Evolutionary conservation across 23 tunicate species (phyloP), one percentile per base, ranked within the genome.

Genomic region (Trididemnum nubilum): DNA sequence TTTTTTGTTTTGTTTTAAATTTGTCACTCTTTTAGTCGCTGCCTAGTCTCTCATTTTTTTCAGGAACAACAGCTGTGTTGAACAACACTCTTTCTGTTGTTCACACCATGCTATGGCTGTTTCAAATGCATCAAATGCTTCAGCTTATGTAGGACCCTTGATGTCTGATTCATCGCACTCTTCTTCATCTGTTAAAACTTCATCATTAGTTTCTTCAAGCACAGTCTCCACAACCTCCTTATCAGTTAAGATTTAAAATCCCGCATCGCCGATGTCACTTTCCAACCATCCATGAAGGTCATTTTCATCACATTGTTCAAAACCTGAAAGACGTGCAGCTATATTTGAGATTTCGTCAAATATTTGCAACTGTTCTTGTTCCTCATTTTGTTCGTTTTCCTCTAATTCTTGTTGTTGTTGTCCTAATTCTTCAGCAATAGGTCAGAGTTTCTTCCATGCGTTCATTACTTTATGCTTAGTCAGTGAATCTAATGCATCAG

Each of bases 241-340:
- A 67, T 67, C 74, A 67, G 74, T 67, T 67, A 67, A 67, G 38
- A 67, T 67, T 67, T 67, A 38, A 67, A 67, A 67, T 67, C 74
- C 74, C 38, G 74, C 15, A 67, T 67, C 38, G 74, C 74, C 38
- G 74, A 67, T 67, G 74, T 67, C 74, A 5, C 22, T 67, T 67
- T 67, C 74, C 74, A 67, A 67, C 74, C 74, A 67, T 67, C n/a
- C n/a, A 67, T 67, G 74, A 67, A 67, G 74, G 74, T 67, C 38
- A 38, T 67, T 67, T 67, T 67, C 38, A 67, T 67, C 74, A 67
- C 74, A 67, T 67, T 67, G 74, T 67, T 67, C 74, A 67, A 67
- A 67, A 67, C 74, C 74, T 31, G 74, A 38, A 67, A 67, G 74
- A 67, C 74, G 74, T 67, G 74, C 74, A 67, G 74, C 74, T 67